Conservation (phyloP, 2,888 invertebrate species). For the Nomada goodeniana region DNA sequence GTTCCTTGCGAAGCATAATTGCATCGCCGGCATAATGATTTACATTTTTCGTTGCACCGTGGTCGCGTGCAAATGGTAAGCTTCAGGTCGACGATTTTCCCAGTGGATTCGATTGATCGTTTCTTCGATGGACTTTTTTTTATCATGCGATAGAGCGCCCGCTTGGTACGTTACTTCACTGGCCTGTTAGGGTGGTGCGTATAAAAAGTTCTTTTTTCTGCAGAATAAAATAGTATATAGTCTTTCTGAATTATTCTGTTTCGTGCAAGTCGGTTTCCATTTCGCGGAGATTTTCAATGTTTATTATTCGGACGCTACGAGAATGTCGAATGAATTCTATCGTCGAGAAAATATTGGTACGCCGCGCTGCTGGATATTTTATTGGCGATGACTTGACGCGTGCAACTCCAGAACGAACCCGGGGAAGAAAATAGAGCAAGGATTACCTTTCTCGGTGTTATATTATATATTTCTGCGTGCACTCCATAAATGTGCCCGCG, state of each 20-base stretch:
- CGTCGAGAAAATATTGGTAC: no score
- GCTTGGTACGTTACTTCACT: no score
- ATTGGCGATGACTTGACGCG: neutral
- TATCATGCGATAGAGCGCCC: neutral
- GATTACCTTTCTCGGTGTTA: slow-evolving; percentile 28
- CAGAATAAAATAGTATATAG: no score
- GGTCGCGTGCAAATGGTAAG: neutral
- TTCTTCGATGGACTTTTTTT: neutral
- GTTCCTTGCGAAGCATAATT: no score
- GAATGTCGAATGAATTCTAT: no score
- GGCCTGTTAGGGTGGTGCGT: no score
- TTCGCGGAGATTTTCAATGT: no score
- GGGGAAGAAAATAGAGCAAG: slow-evolving; percentile 37
- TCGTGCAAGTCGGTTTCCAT: no score
- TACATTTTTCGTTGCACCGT: neutral
- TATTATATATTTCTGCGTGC: slow-evolving; percentile 23
- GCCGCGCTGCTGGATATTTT: no score
- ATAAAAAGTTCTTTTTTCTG: no score
- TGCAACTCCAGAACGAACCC: neutral
- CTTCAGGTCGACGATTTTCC: neutral
- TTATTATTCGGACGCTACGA: no score
- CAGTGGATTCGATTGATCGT: neutral
- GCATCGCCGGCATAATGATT: neutral
- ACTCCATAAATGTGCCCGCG: slow-evolving; percentile 57
- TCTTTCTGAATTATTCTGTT: no score